phyloP scores from a whole-genome alignment of 2,888 invertebrate genomes.

The Dexiosoma caninum region DNA sequence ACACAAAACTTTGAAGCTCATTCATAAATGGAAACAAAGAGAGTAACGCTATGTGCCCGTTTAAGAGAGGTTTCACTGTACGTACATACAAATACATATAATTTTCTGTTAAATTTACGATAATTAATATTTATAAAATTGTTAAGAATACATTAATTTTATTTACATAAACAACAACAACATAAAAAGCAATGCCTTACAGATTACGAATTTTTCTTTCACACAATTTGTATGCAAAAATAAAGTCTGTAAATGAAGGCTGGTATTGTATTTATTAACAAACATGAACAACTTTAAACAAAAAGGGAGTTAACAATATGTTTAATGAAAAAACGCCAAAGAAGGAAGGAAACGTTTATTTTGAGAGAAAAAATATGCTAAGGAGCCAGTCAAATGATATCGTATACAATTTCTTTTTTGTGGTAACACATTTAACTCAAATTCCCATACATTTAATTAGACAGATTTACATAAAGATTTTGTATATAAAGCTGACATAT shows the following conservation, averaged over 20 bases:
- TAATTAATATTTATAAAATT: slow-evolving; percentile 51
- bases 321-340: not conserved
- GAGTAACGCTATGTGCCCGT: too few relatives aligned
- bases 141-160: slow-evolving; percentile 26
- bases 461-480: not conserved
- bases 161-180: slow-evolving; percentile 23
- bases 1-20: too few relatives aligned
- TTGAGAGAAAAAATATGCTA: slow-evolving; percentile 12
- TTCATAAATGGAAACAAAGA: too few relatives aligned
- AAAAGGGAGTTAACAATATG: slow-evolving; percentile 20
- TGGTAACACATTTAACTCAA: not conserved
- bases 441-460: slow-evolving; percentile 39
- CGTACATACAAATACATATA: too few relatives aligned
- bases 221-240: not conserved
- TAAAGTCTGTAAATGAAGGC: not conserved
- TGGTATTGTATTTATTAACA: not conserved
- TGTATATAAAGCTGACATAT: too few relatives aligned
- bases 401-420: not conserved
- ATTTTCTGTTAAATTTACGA: slow-evolving; percentile 12
- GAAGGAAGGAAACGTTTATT: slow-evolving; percentile 21
- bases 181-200: not conserved
- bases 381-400: slow-evolving; percentile 5
- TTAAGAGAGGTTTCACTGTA: too few relatives aligned
- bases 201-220: slow-evolving; percentile 12
- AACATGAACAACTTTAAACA: not conserved